Percentiles rank a stretch among this genome's conserved stretches.
phyloP scores from a whole-genome alignment of 2,113 vertebrate genomes.

The Plectropomus leopardus region DNA sequence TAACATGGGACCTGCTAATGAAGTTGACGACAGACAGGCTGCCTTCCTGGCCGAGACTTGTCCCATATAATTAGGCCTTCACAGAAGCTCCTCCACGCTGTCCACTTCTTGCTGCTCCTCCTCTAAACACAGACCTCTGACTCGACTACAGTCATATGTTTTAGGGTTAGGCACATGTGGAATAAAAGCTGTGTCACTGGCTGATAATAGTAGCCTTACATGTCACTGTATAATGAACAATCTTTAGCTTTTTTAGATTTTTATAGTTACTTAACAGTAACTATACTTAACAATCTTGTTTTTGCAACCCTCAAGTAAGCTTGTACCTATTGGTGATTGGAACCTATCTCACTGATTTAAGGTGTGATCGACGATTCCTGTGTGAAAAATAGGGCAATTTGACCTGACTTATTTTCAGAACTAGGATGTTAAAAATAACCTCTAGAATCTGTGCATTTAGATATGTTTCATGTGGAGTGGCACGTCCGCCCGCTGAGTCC shows the following conservation, averaged over 20 bases:
- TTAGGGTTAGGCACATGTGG: neutral
- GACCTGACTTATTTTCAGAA: no score
- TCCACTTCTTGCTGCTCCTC: constrained; percentile 8
- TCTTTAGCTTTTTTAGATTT: neutral
- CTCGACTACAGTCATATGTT: neutral
- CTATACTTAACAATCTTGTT: neutral
- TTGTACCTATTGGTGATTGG: no score
- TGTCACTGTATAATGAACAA: neutral
- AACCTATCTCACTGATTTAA: no score
- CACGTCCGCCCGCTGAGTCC: no score
- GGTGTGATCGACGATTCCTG: no score
- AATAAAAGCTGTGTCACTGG: neutral
- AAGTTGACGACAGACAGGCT: constrained; percentile 58
- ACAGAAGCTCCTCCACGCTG: neutral
- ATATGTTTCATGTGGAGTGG: no score
- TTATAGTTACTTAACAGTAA: no score
- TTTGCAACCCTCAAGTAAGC: no score
- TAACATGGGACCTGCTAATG: constrained; percentile 72
- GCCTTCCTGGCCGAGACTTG: constrained; percentile 27
- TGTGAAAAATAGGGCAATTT: no score
- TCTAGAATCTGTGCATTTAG: no score
- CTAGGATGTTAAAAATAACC: no score
- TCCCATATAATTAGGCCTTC: constrained; percentile 48
- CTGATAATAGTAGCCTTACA: neutral
- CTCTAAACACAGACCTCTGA: neutral